Base-by-base conservation (phyloP, 2,888 invertebrate genomes). In the Polydrusus pterygomalis region DNA sequence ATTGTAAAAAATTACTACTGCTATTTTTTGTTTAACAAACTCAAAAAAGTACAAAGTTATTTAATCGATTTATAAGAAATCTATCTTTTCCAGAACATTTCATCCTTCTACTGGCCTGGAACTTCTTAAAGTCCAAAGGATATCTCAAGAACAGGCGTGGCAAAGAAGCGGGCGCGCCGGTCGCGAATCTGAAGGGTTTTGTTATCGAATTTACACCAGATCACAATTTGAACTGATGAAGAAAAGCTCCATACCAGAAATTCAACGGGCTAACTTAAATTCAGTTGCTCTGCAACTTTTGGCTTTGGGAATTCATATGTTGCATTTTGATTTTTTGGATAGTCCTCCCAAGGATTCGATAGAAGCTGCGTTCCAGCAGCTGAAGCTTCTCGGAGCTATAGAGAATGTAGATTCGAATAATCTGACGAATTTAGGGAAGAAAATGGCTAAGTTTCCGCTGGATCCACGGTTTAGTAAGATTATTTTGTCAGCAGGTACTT, bases 101-200 rank as follows among this genome's bases (percentile, higher is more conserved):
- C 94, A 95, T 84, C 92, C 95, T 0, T 89, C 90, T 20, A 95
- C 95, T 20, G 96, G 97, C 5, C 90, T 97, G 78, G 97, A 98
- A 87, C 89, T 95, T 30, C 88, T 98, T 75, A 92, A 93, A 84
- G 94, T 97, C 40, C 92, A 94, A 78, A 89, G 92, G 81, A 93
- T 97, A 81, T 96, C 98, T 18, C 95, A 96, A 87, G 97, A 97
- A 40, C 97, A 98, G 88, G 95, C 96, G 11, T 94, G 95, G 93
- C 98, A 98, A 89, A 90, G 98, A 80, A 93, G 96, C 11, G 98
- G 98, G 0, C 91, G 98, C 80, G 97, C 97, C 11, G 98, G 97
- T 18, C 91, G 98, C 74, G 96, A 97, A 84, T 90, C 92, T 2
- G 90, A 95, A 73, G 98, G 98, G 43, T 90, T 89, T 80, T 97